Evolutionary conservation across 2,797 vertebrate genomes (phyloP).

Genomic region (Aplochiton taeniatus): DNA sequence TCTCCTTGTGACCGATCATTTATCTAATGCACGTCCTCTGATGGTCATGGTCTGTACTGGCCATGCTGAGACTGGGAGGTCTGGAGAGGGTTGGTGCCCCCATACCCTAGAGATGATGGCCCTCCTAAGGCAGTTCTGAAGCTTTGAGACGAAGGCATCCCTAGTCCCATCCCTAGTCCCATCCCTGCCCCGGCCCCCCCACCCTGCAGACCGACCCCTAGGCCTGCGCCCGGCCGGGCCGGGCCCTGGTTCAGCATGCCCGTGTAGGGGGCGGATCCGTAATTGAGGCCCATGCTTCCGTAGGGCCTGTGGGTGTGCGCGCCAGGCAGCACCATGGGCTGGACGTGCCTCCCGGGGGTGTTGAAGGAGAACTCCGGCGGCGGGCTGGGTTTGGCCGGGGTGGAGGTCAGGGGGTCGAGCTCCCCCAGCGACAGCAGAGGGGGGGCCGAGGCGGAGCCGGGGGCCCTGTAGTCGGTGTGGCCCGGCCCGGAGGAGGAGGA

Average conservation of each 20-base stretch:
- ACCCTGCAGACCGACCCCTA: constrained; percentile 16
- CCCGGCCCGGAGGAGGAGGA: constrained; percentile 71
- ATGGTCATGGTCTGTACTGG: constrained; percentile 78
- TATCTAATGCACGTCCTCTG: background rate
- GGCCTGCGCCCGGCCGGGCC: constrained; percentile 52
- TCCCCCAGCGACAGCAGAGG: constrained; percentile 47
- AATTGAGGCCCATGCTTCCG: constrained; percentile 76
- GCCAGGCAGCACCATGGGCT: constrained; percentile 80
- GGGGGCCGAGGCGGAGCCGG: constrained; percentile 55
- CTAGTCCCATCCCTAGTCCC: constrained; percentile 40
- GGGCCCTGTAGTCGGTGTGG: constrained; percentile 61
- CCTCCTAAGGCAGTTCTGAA: constrained; percentile 83
- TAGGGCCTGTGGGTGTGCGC: constrained; percentile 80
- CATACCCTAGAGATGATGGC: constrained; percentile 75
- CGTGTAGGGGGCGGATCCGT: constrained; percentile 75
- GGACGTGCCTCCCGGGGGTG: constrained; percentile 86
- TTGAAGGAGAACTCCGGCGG: constrained; percentile 95
- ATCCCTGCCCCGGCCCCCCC: constrained; percentile 37
- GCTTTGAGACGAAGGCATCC: constrained; percentile 68
- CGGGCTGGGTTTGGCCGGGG: constrained; percentile 87
- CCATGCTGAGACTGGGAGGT: constrained; percentile 74
- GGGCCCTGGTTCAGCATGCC: constrained; percentile 77
- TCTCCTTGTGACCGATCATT: background rate
- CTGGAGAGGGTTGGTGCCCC: constrained; percentile 63
- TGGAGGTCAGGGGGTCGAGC: constrained; percentile 85